Evolutionary conservation across 1,140 invertebrate species (phyloP).

Genomic region (Drosophila santomea): DNA sequence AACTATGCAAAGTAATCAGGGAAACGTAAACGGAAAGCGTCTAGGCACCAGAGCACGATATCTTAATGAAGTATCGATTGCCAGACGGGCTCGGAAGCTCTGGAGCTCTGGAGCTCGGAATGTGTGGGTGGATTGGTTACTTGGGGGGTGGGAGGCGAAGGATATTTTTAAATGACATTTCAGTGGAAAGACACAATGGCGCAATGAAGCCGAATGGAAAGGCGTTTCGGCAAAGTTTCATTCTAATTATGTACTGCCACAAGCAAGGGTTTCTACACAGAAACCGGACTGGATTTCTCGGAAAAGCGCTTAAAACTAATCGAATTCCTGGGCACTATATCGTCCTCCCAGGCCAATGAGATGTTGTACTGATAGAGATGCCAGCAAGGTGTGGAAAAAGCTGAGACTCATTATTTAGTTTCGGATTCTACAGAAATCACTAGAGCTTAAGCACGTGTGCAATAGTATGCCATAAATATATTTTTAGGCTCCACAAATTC

Average conservation of each 20-base stretch:
- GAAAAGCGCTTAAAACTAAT: constrained; percentile 43
- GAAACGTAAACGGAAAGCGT: constrained; percentile 84
- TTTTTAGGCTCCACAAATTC: not conserved
- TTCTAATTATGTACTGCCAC: constrained; percentile 41
- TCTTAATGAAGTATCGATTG: constrained; percentile 84
- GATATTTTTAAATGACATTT: constrained; percentile 80
- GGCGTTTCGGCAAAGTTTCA: constrained; percentile 32
- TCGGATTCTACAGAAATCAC: too few species aligned
- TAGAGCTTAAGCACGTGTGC: too few species aligned
- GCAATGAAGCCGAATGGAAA: constrained; percentile 21
- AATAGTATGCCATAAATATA: not conserved
- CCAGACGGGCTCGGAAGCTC: constrained; percentile 11
- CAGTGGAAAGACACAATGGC: constrained; percentile 52
- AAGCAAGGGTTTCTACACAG: constrained; percentile 11
- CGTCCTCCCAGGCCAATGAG: too few species aligned
- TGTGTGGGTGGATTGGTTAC: constrained; percentile 2
- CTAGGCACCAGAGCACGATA: constrained; percentile 82
- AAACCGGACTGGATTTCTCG: constrained; percentile 2
- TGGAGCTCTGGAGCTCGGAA: not conserved
- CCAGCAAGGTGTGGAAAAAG: not conserved
- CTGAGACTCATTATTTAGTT: not conserved
- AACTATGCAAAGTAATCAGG: constrained; percentile 84
- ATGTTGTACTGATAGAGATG: not conserved
- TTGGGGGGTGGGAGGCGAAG: constrained; percentile 1
- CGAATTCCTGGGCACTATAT: constrained; percentile 23